Base-by-base conservation (phyloP, 2,113 vertebrate genomes). In the Rhadina sibilatrix region DNA sequence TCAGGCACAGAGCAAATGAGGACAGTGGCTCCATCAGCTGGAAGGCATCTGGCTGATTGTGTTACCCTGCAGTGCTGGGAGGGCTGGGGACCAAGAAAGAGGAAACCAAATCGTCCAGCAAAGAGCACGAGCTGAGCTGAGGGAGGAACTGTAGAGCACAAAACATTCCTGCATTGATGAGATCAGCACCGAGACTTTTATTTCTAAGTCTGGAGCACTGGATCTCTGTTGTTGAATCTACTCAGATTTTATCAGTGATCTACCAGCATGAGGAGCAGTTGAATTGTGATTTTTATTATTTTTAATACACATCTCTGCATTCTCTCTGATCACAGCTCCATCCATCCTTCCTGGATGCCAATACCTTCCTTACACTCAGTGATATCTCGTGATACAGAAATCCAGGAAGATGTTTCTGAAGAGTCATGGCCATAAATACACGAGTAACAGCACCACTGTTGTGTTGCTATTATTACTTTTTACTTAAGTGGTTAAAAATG, bases 191-290 rank as follows among this genome's bases (percentile, higher is more conserved):
- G 38, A 49, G 52, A 25, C 3, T 9, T 35, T 50, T 21, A 25
- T 35, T 76, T 15, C 4, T 2, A 5, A 25, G 20, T 14, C 46
- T 23, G 31, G 5, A 54, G n/a, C 15, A 4, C 25, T 22, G 25
- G 46, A 38, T 53, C 63, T 44, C 9, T 76, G 18, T 4, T 89
- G 46, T 35, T 80, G 21, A 27, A 16, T 6, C 6, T 8, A 25
- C 3, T 10, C 35, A 38, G 40, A n/a, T 59, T 87, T 90, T 71
- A 89, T 87, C 91, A 91, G 23, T 77, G 18, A 82, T 60, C 79
- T 42, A 50, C 64, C 80, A 77, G 77, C 89, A 85, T 56, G 40
- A 52, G 31, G 14, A 90, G 31, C 76, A 69, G 28, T 9, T 90
- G 79, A 81, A 83, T 27, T 74, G 31, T 68, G 19, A 14, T 57